Evolutionary conservation across 1,140 invertebrate species (phyloP), one percentile per base, ranked within the genome.

Genomic region (Hormaphis cornu): DNA sequence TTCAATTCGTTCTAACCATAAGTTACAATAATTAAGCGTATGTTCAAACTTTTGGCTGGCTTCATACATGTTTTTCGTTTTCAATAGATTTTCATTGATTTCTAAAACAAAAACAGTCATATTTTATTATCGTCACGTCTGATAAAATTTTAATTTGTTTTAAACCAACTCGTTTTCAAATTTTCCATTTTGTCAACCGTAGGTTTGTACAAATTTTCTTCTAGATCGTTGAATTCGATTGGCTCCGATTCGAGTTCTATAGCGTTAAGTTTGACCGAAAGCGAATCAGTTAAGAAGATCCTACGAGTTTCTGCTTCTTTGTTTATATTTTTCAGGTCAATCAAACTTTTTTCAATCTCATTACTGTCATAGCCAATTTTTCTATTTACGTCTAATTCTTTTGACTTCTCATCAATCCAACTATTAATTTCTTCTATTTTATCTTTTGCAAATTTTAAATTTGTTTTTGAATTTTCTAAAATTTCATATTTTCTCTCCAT

Each of bases 401-500:
- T 33, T 22, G 14, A 85, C 76, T 87, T 88, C 42, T 88, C 84
- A 71, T 86, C 84, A 40, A 93, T 84, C 91, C 91, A 95, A 73
- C 86, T 84, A 72, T 89, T 81, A 69, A 89, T 84, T 72, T 83
- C 83, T 58, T 87, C 86, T 59, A 91, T 86, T 77, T 90, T 87
- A 69, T 84, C 82, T 75, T 86, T 85, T 9, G 35, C 69, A 22
- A 40, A 40, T 71, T 89, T 87, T 71, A 91, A 87, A 35, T 87
- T 89, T 76, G 90, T 90, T 70, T 87, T 84, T 0, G 61, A 48
- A 66, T 66, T 66, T 50, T 91, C 87, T 37, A 92, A 76, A 59
- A 91, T 84, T 77, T 92, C 88, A 3, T 86, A 79, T 77, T 93
- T 93, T 44, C 91, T 83, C 74, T 90, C 86, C 26, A 93, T 83